A percentile compares a stretch with the other conserved stretches of the same genome.
These are phyloP conservation scores for Unio delphinus DNA, from an alignment of 2,888 invertebrate genomes.

Conservation along the genomic window DNA sequence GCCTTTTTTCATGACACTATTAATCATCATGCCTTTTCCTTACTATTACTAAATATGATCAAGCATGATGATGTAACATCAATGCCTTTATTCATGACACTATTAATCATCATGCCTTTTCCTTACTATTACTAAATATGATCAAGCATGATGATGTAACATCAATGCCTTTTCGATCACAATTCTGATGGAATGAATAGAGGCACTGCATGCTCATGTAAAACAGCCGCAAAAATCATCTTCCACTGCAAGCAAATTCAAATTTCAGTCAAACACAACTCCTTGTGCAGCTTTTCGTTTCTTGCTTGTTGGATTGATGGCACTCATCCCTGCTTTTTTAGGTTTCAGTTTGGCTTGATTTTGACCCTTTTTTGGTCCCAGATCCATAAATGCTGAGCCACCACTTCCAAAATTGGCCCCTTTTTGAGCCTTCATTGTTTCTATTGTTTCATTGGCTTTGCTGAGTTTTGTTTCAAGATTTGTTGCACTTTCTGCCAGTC, in stretches of 20 bases:
- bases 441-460: slow-evolving; percentile 55
- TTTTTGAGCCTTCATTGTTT: slow-evolving; percentile 48
- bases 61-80: no score
- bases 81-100: no score
- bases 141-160: no score
- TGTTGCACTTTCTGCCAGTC: slow-evolving; percentile 52
- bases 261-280: slow-evolving; percentile 60
- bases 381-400: slow-evolving; percentile 42
- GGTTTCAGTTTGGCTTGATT: slow-evolving; percentile 51
- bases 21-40: no score
- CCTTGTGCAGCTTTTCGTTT: slow-evolving; percentile 65
- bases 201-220: no score
- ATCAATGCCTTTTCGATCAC: no score
- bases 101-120: no score
- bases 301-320: slow-evolving; percentile 64
- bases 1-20: no score
- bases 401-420: slow-evolving; percentile 23
- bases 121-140: no score
- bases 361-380: slow-evolving; percentile 51
- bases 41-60: no score
- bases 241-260: not conserved
- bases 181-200: no score
- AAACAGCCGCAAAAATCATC: no score
- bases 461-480: slow-evolving; percentile 49
- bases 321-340: slow-evolving; percentile 66